Conservation (phyloP, 2,888 invertebrate species). For the Diogma glabrata region DNA sequence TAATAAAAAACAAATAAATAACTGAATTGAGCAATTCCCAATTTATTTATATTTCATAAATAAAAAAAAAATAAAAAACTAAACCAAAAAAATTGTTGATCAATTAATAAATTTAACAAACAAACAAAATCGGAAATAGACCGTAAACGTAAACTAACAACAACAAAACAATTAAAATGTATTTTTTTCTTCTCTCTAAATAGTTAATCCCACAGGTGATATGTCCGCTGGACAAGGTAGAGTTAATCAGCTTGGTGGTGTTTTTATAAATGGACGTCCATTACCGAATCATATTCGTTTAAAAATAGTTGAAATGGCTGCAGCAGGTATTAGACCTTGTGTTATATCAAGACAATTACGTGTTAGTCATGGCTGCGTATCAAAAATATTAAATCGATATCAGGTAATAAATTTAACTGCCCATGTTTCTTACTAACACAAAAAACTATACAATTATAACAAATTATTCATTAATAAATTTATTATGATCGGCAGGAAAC, state of each 20-base stretch:
- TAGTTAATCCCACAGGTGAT: conserved; percentile 23
- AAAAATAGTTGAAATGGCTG: conserved; percentile 94
- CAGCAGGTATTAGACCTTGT: conserved; percentile 87
- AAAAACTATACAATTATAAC: background rate
- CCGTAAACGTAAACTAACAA: too few species aligned
- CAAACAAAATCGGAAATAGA: too few species aligned
- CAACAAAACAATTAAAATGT: too few species aligned
- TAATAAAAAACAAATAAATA: too few species aligned
- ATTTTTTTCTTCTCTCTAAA: background rate
- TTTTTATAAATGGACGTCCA: conserved; percentile 95
- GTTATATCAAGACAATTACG: conserved; percentile 88
- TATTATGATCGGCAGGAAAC: conserved; percentile 67
- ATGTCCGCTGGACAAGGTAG: conserved; percentile 73
- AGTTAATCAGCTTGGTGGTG: conserved; percentile 90
- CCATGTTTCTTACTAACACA: background rate
- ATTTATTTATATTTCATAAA: too few species aligned
- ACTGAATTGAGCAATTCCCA: too few species aligned
- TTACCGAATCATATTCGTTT: conserved; percentile 87
- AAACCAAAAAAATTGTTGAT: too few species aligned
- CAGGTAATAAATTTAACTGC: conserved; percentile 44
- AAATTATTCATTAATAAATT: background rate
- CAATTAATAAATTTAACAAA: too few species aligned
- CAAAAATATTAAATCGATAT: conserved; percentile 89
- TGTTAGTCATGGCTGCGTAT: conserved; percentile 94
- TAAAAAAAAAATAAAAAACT: too few species aligned